A percentile compares a stretch with the other conserved stretches of the same genome.
phyloP scores from a whole-genome alignment of 2,113 vertebrate genomes.

The Percopsis transmontana region DNA sequence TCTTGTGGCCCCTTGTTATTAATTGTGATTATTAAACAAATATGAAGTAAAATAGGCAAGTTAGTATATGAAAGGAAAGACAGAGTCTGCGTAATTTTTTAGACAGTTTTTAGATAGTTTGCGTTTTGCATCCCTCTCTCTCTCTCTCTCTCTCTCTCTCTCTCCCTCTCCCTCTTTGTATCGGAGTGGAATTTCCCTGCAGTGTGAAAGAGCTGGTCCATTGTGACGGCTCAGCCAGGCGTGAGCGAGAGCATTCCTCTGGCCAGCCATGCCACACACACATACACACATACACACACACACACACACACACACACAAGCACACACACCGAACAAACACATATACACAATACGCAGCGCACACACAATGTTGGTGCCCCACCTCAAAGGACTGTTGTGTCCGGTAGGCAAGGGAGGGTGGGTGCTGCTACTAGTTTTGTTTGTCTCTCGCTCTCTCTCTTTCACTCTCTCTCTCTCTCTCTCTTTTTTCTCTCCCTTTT shows the following conservation, averaged over 20 bases:
- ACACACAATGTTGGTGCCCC: conserved; percentile 22
- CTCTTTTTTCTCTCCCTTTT: not conserved
- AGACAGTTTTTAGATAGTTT: not conserved
- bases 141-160: conserved; percentile 44
- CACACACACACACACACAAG: conserved; percentile 40
- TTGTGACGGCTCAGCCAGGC: conserved; percentile 81
- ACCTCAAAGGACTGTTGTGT: conserved; percentile 61
- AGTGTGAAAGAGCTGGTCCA: conserved; percentile 77
- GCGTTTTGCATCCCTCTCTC: conserved; percentile 9
- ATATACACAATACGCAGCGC: not conserved
- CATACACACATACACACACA: conserved; percentile 59
- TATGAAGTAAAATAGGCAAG: too few relatives aligned
- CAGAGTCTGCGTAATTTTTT: not conserved
- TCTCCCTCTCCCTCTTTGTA: conserved; percentile 41
- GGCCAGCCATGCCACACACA: conserved; percentile 72
- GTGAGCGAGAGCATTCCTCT: conserved; percentile 74
- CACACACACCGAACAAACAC: conserved; percentile 9
- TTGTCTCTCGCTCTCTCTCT: not conserved
- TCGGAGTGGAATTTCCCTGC: conserved; percentile 78
- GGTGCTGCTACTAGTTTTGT: conserved; percentile 23
- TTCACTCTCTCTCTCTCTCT: not conserved
- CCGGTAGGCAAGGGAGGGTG: conserved; percentile 32
- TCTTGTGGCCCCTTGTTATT: too few relatives aligned
- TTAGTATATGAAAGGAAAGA: too few relatives aligned
- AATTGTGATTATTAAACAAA: too few relatives aligned